Evolutionary conservation across 2,113 vertebrate species (phyloP), one percentile per base, ranked within the genome.

Genomic region (Stigmatopora argus): DNA sequence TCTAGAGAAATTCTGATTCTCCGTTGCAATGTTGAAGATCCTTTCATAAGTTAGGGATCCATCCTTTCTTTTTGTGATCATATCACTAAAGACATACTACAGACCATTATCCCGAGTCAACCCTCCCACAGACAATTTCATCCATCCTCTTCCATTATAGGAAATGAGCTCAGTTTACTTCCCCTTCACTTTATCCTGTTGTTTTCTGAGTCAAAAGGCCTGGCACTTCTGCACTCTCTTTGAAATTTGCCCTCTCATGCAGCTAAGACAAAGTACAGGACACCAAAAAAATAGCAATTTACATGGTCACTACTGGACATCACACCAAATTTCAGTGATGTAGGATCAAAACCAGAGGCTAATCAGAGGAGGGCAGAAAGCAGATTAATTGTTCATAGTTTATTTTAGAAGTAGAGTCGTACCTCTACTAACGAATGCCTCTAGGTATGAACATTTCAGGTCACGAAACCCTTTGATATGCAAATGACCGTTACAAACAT

Each of bases 101-200:
- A 73, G 71, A 65, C 70, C 65, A 77, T 83, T 81, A 76, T 69
- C 38, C 71, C 66, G 56, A 26, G 55, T 34, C 35, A 55, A 45
- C 66, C 52, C 59, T 67, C 70, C 72, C 69, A 67, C 53, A 68
- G 52, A 71, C 67, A 76, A 81, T 80, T 81, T 85, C 72, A 73
- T 80, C 66, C 71, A 31, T 31, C 71, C 70, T 31, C 72, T 69
- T 61, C 77, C 62, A 67, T 83, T 67, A 66, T 59, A 82, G 79
- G 79, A 87, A 85, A 85, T 86, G 74, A 85, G 77, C 79, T 86
- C 81, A 81, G 64, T 82, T 67, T 44, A 73, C 63, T 83, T 83
- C 84, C 68, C 12, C 46, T 41, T 46, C 0, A 6, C 65, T 69
- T 76, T 65, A 78, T 78, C 62, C 75, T 80, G 80, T 81, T 73